Evolutionary conservation across 64 coral and sea anemone genomes (phyloP).

Genomic region (Platygyra sinensis): DNA sequence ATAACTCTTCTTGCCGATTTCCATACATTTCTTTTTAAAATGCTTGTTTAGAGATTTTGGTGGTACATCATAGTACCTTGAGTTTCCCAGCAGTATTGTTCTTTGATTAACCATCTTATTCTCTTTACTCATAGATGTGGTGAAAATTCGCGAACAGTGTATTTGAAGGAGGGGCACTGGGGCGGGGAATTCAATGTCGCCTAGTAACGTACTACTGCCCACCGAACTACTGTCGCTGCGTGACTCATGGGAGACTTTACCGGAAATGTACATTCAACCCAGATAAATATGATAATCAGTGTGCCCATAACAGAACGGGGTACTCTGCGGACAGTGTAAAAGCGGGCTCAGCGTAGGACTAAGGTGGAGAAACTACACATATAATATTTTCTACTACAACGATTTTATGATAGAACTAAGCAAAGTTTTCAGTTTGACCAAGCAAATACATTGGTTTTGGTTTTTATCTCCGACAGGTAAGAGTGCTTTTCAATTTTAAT

Average conservation of each 20-base stretch:
- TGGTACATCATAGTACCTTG: too few relatives aligned
- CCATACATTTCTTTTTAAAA: too few relatives aligned
- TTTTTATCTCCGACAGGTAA: too few relatives aligned
- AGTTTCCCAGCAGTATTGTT: too few relatives aligned
- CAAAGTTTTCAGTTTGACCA: too few relatives aligned
- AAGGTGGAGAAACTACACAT: not conserved
- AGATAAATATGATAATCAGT: constrained; percentile 45
- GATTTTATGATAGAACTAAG: too few relatives aligned
- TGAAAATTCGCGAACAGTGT: constrained; percentile 53
- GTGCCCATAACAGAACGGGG: constrained; percentile 65
- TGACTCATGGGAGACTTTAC: constrained; percentile 12
- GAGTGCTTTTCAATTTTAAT: too few relatives aligned
- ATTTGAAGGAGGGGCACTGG: constrained; percentile 80
- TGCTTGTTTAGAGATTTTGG: too few relatives aligned
- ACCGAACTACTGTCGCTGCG: constrained; percentile 74
- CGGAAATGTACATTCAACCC: constrained; percentile 80
- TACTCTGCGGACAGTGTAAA: constrained; percentile 79
- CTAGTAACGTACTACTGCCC: constrained; percentile 88
- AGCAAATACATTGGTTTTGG: too few relatives aligned
- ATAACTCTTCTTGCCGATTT: too few relatives aligned
- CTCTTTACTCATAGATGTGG: constrained; percentile 32
- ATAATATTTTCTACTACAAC: not conserved
- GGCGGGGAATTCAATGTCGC: constrained; percentile 52
- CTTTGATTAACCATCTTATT: not conserved
- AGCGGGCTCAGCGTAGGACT: constrained; percentile 73